These are phyloP conservation scores for Oceanodroma leucorhoa DNA, from an alignment of 2,797 vertebrate genomes.

Conservation along the genomic window DNA sequence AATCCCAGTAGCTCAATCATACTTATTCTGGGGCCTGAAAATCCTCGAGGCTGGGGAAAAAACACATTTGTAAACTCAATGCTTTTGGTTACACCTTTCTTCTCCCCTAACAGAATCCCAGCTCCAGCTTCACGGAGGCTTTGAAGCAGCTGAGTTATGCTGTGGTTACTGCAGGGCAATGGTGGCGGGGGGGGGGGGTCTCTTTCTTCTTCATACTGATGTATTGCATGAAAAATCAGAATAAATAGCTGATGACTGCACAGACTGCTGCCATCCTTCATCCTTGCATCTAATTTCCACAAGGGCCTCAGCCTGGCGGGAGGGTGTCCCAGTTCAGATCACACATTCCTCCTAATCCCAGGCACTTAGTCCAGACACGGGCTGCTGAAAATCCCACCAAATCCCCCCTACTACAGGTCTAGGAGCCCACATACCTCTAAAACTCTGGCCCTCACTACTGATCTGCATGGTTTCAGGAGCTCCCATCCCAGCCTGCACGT, in stretches of 20 bases:
- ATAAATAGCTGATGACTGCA: conserved; percentile 46
- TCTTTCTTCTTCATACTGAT: background rate
- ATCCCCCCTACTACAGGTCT: accelerated
- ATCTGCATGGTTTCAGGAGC: background rate
- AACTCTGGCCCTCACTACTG: too few species aligned
- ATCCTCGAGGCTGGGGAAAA: background rate
- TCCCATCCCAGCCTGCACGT: accelerated
- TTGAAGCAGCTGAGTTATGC: background rate
- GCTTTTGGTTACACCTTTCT: background rate
- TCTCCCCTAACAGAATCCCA: background rate
- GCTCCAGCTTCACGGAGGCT: background rate
- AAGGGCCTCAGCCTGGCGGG: background rate
- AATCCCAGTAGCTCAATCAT: background rate
- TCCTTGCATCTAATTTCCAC: background rate
- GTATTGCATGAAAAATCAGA: conserved; percentile 17
- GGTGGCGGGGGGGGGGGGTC: background rate
- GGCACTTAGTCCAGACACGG: background rate
- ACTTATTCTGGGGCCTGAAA: background rate
- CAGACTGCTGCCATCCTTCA: background rate
- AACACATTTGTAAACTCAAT: accelerated
- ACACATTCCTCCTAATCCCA: background rate
- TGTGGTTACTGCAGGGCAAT: background rate
- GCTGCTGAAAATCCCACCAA: background rate
- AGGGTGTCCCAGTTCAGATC: background rate
- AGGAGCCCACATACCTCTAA: background rate